phyloP scores from a whole-genome alignment of 1,140 invertebrate genomes.

The Ladona fulva region DNA sequence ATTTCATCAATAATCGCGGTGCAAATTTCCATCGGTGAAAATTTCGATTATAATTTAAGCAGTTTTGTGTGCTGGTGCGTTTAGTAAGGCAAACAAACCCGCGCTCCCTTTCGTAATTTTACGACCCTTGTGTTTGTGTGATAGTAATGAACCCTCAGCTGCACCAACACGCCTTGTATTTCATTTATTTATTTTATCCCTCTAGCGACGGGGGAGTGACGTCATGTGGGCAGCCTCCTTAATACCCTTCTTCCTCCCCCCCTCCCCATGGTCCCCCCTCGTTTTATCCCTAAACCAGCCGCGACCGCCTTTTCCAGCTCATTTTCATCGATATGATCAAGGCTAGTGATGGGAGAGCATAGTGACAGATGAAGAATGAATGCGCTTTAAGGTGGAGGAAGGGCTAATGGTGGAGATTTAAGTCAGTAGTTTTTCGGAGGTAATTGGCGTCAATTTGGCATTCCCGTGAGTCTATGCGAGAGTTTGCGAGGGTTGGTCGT shows the following conservation, averaged over 20 bases:
- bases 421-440: background rate
- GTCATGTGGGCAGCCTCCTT: constrained; percentile 1
- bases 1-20: no score
- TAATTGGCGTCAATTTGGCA: background rate
- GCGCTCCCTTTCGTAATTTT: no score
- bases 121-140: constrained; percentile 4
- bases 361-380: constrained; percentile 12
- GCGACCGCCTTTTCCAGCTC: constrained; percentile 6
- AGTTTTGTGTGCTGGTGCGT: no score
- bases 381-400: background rate
- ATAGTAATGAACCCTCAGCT: background rate
- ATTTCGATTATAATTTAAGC: no score
- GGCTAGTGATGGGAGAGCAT: background rate
- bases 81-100: no score
- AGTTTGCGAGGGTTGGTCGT: no score
- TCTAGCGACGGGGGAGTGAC: background rate
- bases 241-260: background rate
- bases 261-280: no score
- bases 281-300: constrained; percentile 6
- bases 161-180: constrained; percentile 22
- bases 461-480: background rate
- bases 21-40: no score
- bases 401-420: no score
- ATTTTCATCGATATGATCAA: constrained; percentile 1
- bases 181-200: no score